These are phyloP conservation scores for Micoletzkya japonica DNA, from an alignment of 2,888 invertebrate genomes.

Conservation along the genomic window DNA sequence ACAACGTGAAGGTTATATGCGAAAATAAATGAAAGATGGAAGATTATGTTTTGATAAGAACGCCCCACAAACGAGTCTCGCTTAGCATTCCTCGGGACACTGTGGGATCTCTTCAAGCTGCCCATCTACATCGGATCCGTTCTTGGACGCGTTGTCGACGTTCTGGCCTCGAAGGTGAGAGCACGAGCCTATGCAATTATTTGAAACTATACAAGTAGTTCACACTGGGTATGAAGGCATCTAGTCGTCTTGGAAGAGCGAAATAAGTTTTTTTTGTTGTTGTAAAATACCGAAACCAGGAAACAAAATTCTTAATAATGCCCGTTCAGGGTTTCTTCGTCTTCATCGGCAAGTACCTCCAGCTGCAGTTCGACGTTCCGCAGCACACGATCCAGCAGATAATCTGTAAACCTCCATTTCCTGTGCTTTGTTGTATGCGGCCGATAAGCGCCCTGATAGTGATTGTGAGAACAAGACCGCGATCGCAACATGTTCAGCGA, in stretches of 20 bases:
- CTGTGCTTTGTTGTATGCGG: too few relatives aligned
- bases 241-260: too few relatives aligned
- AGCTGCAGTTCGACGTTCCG: conserved; percentile 62
- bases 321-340: conserved; percentile 58
- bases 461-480: too few relatives aligned
- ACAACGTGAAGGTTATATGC: conserved; percentile 28
- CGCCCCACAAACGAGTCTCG: too few relatives aligned
- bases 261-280: too few relatives aligned
- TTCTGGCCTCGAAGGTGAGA: conserved; percentile 60
- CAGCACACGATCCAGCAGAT: conserved; percentile 57
- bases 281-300: too few relatives aligned
- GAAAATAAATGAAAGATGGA: not conserved
- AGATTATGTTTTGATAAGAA: not conserved
- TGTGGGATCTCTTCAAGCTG: conserved; percentile 46
- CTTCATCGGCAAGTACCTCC: conserved; percentile 63
- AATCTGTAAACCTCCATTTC: too few relatives aligned
- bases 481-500: too few relatives aligned
- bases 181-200: not conserved
- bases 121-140: conserved; percentile 58
- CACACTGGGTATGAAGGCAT: too few relatives aligned
- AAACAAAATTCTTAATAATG: too few relatives aligned
- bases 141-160: conserved; percentile 62
- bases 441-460: too few relatives aligned
- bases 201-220: not conserved
- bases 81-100: conserved; percentile 43